Percentiles rank a stretch among this genome's conserved stretches.
These are phyloP conservation scores for Rousettus madagascariensis DNA, from an alignment of 2,797 vertebrate genomes.

Conservation along the genomic window DNA sequence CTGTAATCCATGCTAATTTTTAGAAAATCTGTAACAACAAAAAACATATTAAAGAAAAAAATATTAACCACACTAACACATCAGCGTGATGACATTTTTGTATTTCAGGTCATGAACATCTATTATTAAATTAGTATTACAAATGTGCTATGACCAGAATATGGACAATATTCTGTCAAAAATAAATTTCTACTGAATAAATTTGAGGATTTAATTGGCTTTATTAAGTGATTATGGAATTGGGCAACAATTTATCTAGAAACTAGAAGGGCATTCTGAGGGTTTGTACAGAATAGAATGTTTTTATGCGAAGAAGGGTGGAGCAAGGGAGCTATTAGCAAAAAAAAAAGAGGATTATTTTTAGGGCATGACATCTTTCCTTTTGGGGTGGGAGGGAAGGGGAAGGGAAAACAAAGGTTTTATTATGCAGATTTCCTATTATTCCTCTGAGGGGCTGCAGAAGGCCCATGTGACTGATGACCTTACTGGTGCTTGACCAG, in stretches of 20 bases:
- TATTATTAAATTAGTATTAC: conserved; percentile 11
- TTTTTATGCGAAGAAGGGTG: neutral
- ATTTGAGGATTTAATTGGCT: neutral
- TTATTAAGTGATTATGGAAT: neutral
- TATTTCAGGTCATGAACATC: neutral
- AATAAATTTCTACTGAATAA: neutral
- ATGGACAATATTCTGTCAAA: neutral
- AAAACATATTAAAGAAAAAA: neutral
- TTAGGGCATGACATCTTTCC: too few relatives aligned
- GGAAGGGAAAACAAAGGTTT: too few relatives aligned
- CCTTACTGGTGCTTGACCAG: too few relatives aligned
- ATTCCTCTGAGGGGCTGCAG: too few relatives aligned
- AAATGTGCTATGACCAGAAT: neutral
- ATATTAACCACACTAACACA: neutral
- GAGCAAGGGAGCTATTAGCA: neutral
- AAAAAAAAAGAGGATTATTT: neutral
- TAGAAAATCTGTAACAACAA: neutral
- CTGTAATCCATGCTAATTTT: neutral
- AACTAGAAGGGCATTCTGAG: neutral
- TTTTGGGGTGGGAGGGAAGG: too few relatives aligned
- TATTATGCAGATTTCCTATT: too few relatives aligned
- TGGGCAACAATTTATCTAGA: neutral
- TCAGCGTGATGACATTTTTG: neutral
- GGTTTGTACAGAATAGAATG: neutral
- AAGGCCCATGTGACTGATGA: too few relatives aligned